Conservation (phyloP, 2,113 vertebrate genomes). For the Genyomyrus donnyi region DNA sequence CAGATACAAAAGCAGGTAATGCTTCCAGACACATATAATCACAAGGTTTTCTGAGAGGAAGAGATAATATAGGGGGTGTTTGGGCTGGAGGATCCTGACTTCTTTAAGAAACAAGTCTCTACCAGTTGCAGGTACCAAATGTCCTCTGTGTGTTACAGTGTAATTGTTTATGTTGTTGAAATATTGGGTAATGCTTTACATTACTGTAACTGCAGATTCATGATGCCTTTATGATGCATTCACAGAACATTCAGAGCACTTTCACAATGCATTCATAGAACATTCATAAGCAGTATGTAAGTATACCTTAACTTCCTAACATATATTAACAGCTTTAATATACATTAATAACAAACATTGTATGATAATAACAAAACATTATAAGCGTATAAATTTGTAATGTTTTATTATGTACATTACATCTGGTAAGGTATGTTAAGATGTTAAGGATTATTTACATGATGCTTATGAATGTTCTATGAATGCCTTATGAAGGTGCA, state of each 20-base stretch:
- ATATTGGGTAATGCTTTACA: background rate
- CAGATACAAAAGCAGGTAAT: constrained; percentile 3
- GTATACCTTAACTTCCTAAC: background rate
- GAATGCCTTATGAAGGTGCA: background rate
- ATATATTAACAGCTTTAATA: background rate
- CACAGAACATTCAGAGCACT: background rate
- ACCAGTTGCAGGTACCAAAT: background rate
- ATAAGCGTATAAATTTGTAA: background rate
- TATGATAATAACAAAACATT: background rate
- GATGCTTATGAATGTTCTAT: background rate
- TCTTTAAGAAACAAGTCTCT: background rate
- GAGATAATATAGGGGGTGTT: constrained; percentile 7
- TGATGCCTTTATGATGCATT: background rate
- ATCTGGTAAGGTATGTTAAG: background rate
- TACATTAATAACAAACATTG: background rate
- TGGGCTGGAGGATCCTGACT: background rate
- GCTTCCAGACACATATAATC: constrained; percentile 12
- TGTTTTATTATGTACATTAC: background rate
- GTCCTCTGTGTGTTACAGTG: background rate
- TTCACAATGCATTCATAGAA: background rate
- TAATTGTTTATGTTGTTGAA: background rate
- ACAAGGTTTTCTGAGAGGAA: constrained; percentile 9
- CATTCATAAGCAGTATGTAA: background rate
- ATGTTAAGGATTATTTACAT: background rate
- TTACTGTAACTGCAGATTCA: background rate